Base-by-base conservation (phyloP, 1,140 invertebrate species). In the Dermatophagoides farinae region DNA sequence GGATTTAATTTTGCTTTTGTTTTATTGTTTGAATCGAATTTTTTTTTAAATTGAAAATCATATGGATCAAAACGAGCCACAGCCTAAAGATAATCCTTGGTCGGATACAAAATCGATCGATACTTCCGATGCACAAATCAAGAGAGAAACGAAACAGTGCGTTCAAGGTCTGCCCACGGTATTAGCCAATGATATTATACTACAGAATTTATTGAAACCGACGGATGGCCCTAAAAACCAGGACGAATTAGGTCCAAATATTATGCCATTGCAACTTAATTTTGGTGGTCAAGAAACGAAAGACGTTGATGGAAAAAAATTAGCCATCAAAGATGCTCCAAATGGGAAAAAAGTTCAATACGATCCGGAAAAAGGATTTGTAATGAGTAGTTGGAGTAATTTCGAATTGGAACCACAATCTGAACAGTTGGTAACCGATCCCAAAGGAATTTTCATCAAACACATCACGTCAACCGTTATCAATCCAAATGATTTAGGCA, bases 391-490 rank as follows among this genome's bases (percentile, higher is more conserved):
- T 25, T 55, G 53, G 53, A 23, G 14, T 25, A 55, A 55, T 23
- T 55, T 55, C 22, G 20, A 25, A 11, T 14, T 40, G 2, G 53
- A 55, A 8, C 31, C 53, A 14, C 2, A 55, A 6, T 2, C 14
- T 43, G 14, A 43, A 44, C 16, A n/a, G 31, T 23, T 55, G 25
- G 25, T 23, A 2, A 55, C 23, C 23, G n/a, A 55, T n/a, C 14
- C 14, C 2, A 23, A 55, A 20, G 53, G 53, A 18, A n/a, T 55
- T 23, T 55, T 55, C 23, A 38, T 55, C n/a, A 39, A 44, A 11
- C 53, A 55, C 31, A 23, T 55, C 53, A 55, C 53, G 1, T 55
- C 53, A 22, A 55, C 53, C 1, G 53, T 55, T 11, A 39, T 55
- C 25, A 55, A 55, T 23, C 53, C 53, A 20, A 31, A 44, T 40